These are phyloP conservation scores for Barypeithes pellucidus DNA, from an alignment of 2,888 invertebrate species.

Conservation along the genomic window DNA sequence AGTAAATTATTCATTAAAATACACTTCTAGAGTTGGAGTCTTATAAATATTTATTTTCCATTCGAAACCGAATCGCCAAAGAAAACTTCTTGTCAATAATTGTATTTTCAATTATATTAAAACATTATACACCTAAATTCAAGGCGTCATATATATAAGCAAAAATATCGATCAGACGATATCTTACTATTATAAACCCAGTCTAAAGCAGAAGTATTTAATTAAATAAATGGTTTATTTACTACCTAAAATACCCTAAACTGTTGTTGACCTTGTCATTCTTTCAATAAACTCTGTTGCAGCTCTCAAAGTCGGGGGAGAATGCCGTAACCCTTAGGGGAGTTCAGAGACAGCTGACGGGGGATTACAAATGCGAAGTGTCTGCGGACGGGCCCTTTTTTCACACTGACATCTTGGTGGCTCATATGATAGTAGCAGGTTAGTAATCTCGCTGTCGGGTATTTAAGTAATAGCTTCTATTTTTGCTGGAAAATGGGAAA, in stretches of 20 bases:
- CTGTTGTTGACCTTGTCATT: conserved; percentile 23
- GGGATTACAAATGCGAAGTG: conserved; percentile 71
- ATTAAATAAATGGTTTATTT: conserved; percentile 22
- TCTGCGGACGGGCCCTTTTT: conserved; percentile 70
- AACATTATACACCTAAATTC: no score
- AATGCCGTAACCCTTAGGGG: conserved; percentile 68
- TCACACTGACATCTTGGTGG: conserved; percentile 69
- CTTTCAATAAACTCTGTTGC: conserved; percentile 58
- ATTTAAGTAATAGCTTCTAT: conserved; percentile 43
- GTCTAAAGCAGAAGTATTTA: not conserved
- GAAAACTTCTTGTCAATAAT: no score
- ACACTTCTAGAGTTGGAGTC: no score
- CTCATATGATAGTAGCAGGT: conserved; percentile 70
- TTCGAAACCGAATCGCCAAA: no score
- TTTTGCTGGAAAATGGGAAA: conserved; percentile 42
- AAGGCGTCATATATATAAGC: no score
- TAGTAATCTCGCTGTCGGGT: conserved; percentile 41
- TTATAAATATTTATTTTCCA: no score
- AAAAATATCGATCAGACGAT: no score
- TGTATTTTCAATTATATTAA: no score
- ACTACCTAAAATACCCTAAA: conserved; percentile 19
- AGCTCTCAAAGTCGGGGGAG: conserved; percentile 70
- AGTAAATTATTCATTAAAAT: no score
- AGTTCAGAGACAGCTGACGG: conserved; percentile 67
- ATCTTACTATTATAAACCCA: no score